phyloP scores from a whole-genome alignment of 2,888 invertebrate genomes.

The Lasioglossum pauxillum region DNA sequence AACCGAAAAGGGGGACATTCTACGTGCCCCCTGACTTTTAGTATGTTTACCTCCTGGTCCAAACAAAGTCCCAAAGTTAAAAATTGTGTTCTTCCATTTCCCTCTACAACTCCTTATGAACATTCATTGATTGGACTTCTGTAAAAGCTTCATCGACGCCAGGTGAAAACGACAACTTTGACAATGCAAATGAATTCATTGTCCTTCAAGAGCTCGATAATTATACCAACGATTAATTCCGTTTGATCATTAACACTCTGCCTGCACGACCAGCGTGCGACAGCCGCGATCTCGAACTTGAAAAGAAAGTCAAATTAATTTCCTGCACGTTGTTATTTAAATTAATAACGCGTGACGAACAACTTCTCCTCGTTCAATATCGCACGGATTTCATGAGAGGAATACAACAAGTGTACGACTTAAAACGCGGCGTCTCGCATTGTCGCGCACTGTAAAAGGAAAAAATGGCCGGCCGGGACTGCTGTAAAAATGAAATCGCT shows the following conservation, averaged over 20 bases:
- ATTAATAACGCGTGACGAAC: neutral
- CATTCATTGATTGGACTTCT: too few species aligned
- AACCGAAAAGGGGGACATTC: too few species aligned
- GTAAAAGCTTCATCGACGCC: too few species aligned
- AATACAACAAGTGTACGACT: neutral
- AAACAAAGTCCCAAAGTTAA: too few species aligned
- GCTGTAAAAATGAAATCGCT: neutral
- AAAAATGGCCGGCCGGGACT: neutral
- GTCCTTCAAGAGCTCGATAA: neutral
- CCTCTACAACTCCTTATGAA: accelerated
- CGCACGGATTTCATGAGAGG: neutral
- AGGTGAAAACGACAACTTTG: too few species aligned
- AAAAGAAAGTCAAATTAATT: constrained; percentile 7
- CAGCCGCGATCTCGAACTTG: neutral
- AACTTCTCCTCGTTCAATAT: neutral
- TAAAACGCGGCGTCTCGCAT: neutral
- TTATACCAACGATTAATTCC: neutral
- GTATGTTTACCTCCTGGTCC: too few species aligned
- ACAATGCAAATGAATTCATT: too few species aligned
- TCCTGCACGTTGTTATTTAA: neutral
- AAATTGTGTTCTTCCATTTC: too few species aligned
- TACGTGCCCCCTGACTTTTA: too few species aligned
- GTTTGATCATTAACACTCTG: neutral
- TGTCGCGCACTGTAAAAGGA: neutral
- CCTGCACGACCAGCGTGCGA: neutral